Base-by-base conservation (phyloP, 2,113 vertebrate genomes). In the Corvus moneduloides region DNA sequence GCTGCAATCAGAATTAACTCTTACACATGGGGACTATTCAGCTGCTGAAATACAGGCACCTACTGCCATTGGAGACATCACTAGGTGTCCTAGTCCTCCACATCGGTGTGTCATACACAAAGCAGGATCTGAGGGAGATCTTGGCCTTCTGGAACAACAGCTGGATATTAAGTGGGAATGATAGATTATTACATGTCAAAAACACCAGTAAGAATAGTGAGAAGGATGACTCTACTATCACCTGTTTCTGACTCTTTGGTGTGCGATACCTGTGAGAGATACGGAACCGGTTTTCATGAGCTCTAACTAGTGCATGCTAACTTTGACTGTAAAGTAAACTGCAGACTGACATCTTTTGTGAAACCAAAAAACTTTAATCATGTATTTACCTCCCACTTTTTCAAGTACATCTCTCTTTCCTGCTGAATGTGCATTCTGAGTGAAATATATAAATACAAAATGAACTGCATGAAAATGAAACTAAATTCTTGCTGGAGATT, bases 381-480 rank as follows among this genome's bases (percentile, higher is more conserved):
- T 18, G 2, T 51, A 23, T 87, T 87, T 89, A 26, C 52, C 16
- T 68, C 17, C 11, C 8, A 10, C 23, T 75, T 89, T 75, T 89
- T 63, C 56, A 84, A 63, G 69, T 59, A 12, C 2, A 33, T n/a
- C 11, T 59, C 10, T 73, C 17, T 58, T 51, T 74, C 27, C 21
- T 78, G 27, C 26, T 89, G n/a, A 79, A 33, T 39, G 7, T 39
- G 6, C 16, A 78, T 78, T 90, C 37, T 84, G 27, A 68, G 13
- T 61, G 43, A 82, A 91, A 90, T 85, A 64, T 26, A 72, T n/a
- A 89, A 67, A 72, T 82, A 76, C 7, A 62, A 75, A 89, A 90
- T 56, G 20, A 87, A 84, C 24, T 75, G 20, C 32, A 54, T 75
- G 20, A 83, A 79, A 82, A 63, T 48, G 4, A 56, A 82, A 68